These are phyloP conservation scores for Colinus virginianus DNA, from an alignment of 2,113 vertebrate genomes.

Conservation along the genomic window DNA sequence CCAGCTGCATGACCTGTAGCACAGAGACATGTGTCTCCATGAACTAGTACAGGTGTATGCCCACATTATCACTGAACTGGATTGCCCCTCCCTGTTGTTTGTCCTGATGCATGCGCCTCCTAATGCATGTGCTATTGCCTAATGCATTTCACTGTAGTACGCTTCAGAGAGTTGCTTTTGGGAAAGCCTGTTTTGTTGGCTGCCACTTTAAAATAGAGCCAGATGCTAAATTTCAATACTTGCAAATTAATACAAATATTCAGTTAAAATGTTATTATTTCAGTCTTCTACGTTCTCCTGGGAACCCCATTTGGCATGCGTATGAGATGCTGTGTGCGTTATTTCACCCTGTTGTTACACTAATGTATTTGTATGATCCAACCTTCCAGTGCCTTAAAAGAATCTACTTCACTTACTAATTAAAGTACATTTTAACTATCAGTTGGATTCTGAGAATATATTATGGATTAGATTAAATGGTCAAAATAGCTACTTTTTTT, in stretches of 20 bases:
- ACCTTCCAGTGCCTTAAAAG: background rate
- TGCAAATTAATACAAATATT: background rate
- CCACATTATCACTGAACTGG: background rate
- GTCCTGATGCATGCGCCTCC: background rate
- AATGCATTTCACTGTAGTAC: background rate
- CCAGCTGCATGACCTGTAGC: background rate
- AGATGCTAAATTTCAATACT: background rate
- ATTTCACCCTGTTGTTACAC: background rate
- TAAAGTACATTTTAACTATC: background rate
- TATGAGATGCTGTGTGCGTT: background rate
- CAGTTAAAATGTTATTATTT: background rate
- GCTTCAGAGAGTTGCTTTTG: background rate
- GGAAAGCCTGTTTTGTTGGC: background rate
- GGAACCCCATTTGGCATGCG: background rate
- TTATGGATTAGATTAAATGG: background rate
- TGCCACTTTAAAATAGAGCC: background rate
- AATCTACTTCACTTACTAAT: background rate
- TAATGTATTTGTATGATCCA: background rate
- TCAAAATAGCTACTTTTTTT: background rate
- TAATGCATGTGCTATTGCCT: background rate
- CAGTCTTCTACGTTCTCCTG: too few relatives aligned
- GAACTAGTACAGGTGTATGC: background rate
- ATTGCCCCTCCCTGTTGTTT: background rate
- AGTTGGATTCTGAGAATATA: background rate
- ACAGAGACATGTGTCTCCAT: accelerated